Evolutionary conservation across 2,888 invertebrate species (phyloP).

Genomic region (Hanleya hanleyi): DNA sequence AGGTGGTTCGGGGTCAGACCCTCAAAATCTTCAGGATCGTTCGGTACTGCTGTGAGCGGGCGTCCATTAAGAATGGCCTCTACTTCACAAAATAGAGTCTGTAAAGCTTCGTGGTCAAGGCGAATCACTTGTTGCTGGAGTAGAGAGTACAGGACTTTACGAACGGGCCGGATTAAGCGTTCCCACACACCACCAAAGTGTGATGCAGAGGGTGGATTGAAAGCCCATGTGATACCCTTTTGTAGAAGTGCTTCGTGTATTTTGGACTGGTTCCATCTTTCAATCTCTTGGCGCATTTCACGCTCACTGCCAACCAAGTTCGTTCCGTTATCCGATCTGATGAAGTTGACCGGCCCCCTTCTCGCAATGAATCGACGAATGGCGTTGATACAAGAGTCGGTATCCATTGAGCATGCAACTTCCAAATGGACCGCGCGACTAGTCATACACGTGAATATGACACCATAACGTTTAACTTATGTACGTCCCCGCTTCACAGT

Average conservation of each 20-base stretch:
- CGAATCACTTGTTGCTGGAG: too few relatives aligned
- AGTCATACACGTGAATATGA: conserved; percentile 30
- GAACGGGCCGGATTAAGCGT: conserved; percentile 29
- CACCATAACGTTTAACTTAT: conserved; percentile 29
- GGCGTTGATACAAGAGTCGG: conserved; percentile 25
- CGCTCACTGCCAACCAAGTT: too few relatives aligned
- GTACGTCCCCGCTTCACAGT: conserved; percentile 20
- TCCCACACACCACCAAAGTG: conserved; percentile 41
- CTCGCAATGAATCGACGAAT: conserved; percentile 24
- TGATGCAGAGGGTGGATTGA: conserved; percentile 33
- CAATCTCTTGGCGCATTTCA: too few relatives aligned
- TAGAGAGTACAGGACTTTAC: too few relatives aligned
- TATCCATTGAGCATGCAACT: conserved; percentile 16
- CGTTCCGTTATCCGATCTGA: conserved; percentile 37
- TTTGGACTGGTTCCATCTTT: too few relatives aligned
- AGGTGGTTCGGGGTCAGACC: conserved; percentile 36
- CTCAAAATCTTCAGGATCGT: conserved; percentile 20
- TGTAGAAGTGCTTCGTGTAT: conserved; percentile 22
- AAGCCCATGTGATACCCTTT: conserved; percentile 28
- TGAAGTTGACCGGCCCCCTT: too few relatives aligned
- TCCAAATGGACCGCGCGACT: conserved; percentile 29
- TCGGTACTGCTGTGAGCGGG: conserved; percentile 28
- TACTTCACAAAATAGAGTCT: conserved; percentile 31
- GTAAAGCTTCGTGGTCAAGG: conserved; percentile 32
- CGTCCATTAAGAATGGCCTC: conserved; percentile 33